A percentile compares a stretch with the other conserved stretches of the same genome.
phyloP scores from a whole-genome alignment of 1,140 invertebrate species.

The Copidosoma floridanum region DNA sequence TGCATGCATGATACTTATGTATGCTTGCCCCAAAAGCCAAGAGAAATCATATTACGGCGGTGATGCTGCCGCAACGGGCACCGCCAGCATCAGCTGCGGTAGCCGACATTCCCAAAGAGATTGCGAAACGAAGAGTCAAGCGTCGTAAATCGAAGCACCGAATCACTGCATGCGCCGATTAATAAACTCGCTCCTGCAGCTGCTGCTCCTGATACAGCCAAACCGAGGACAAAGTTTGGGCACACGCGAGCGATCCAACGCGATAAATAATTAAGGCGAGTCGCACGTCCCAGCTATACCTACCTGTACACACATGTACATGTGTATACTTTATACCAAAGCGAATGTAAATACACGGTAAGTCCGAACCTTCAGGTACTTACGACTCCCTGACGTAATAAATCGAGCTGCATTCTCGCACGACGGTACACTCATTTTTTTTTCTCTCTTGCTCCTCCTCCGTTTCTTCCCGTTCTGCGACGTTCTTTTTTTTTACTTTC shows the following conservation, averaged over 20 bases:
- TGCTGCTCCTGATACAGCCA: not conserved
- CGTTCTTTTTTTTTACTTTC: too few species aligned
- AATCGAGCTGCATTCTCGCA: constrained; percentile 44
- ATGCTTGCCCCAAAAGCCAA: too few species aligned
- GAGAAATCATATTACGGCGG: not conserved
- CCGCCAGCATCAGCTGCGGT: too few species aligned
- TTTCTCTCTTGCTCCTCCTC: constrained; percentile 21
- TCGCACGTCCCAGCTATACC: too few species aligned
- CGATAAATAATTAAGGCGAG: constrained; percentile 10
- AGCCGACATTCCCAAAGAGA: not conserved
- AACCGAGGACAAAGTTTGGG: not conserved
- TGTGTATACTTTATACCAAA: too few species aligned
- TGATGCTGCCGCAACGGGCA: too few species aligned
- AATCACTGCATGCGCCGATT: not conserved
- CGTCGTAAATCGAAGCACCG: not conserved
- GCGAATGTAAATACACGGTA: too few species aligned
- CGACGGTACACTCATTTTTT: constrained; percentile 23
- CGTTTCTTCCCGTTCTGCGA: not conserved
- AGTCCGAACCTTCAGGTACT: too few species aligned
- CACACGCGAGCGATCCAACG: not conserved
- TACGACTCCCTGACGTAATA: constrained; percentile 41
- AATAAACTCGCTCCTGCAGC: constrained; percentile 5
- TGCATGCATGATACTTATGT: too few species aligned
- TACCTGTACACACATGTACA: too few species aligned
- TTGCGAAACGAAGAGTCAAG: not conserved